Evolutionary conservation across 1,140 invertebrate species (phyloP).

Genomic region (Pseudachorutes palmiensis): DNA sequence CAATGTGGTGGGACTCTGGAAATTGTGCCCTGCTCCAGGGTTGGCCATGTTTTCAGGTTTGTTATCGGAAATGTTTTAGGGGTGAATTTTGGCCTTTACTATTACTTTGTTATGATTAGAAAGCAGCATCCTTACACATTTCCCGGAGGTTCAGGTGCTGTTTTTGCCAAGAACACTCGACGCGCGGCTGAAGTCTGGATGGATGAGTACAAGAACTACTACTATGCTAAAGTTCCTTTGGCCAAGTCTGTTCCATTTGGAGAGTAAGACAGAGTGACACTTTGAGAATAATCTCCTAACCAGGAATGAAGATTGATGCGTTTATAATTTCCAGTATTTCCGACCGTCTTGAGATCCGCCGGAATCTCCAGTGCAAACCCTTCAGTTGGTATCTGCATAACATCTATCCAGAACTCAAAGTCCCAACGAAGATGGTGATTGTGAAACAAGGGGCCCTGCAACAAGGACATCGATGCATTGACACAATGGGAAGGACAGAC

Average conservation of each 20-base stretch:
- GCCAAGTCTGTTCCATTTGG: slow-evolving; percentile 79
- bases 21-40: slow-evolving; percentile 86
- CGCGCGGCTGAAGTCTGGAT: slow-evolving; percentile 90
- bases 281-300: slow-evolving; percentile 10
- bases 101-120: too few species aligned
- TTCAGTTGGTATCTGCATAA: slow-evolving; percentile 97
- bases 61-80: slow-evolving; percentile 18
- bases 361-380: slow-evolving; percentile 79
- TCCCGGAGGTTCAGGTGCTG: slow-evolving; percentile 81
- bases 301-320: neutral
- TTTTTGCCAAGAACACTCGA: slow-evolving; percentile 78
- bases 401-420: slow-evolving; percentile 84
- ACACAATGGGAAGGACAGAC: slow-evolving; percentile 82
- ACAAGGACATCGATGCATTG: slow-evolving; percentile 76
- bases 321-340: slow-evolving; percentile 59
- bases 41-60: slow-evolving; percentile 9
- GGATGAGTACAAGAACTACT: slow-evolving; percentile 88
- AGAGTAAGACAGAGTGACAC: slow-evolving; percentile 61
- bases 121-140: slow-evolving; percentile 94
- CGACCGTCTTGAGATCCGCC: slow-evolving; percentile 70
- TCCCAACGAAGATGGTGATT: slow-evolving; percentile 50
- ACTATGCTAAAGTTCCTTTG: slow-evolving; percentile 76
- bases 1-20: slow-evolving; percentile 90
- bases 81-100: too few species aligned
- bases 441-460: slow-evolving; percentile 48